Percentiles rank a stretch among this genome's conserved stretches.
Evolutionary conservation across 2,888 invertebrate genomes (phyloP).

Genomic region (Ganaspis brasiliensis): DNA sequence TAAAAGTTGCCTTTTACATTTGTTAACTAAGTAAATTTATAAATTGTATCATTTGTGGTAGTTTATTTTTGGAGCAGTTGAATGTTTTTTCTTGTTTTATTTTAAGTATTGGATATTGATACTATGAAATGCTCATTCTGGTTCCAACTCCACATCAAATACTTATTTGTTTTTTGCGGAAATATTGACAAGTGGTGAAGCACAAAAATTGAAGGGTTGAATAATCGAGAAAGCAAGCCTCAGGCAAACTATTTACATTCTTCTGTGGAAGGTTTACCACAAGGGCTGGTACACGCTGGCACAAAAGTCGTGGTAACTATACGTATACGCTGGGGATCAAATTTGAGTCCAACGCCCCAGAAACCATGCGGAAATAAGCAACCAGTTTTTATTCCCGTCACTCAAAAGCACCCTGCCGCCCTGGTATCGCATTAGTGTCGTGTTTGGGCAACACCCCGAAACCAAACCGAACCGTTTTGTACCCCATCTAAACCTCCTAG

Average conservation of each 20-base stretch:
- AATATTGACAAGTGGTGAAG: slow-evolving; percentile 9
- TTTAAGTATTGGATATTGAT: too few relatives aligned
- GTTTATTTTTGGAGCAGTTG: too few relatives aligned
- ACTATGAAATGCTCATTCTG: slow-evolving; percentile 1
- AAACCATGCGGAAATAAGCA: slow-evolving; percentile 50
- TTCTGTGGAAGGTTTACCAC: slow-evolving; percentile 66
- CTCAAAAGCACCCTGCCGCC: slow-evolving; percentile 50
- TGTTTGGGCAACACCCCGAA: slow-evolving; percentile 68
- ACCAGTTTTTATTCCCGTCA: slow-evolving; percentile 61
- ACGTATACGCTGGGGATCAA: slow-evolving; percentile 63
- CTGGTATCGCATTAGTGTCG: slow-evolving; percentile 60
- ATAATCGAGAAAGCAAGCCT: slow-evolving; percentile 1
- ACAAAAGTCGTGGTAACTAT: slow-evolving; percentile 67
- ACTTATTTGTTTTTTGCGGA: slow-evolving; percentile 11
- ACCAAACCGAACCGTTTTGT: slow-evolving; percentile 58
- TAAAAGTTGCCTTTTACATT: neutral
- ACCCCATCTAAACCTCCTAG: slow-evolving; percentile 71
- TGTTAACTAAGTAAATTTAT: neutral
- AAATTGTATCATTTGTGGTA: neutral
- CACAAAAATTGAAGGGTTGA: slow-evolving; percentile 16
- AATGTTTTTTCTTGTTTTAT: too few relatives aligned
- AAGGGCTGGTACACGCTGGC: slow-evolving; percentile 56
- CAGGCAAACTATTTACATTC: slow-evolving; percentile 63
- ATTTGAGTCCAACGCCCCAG: slow-evolving; percentile 69
- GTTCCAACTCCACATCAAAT: neutral